These are phyloP conservation scores for Strigops habroptila DNA, from an alignment of 2,113 vertebrate species.

Conservation along the genomic window DNA sequence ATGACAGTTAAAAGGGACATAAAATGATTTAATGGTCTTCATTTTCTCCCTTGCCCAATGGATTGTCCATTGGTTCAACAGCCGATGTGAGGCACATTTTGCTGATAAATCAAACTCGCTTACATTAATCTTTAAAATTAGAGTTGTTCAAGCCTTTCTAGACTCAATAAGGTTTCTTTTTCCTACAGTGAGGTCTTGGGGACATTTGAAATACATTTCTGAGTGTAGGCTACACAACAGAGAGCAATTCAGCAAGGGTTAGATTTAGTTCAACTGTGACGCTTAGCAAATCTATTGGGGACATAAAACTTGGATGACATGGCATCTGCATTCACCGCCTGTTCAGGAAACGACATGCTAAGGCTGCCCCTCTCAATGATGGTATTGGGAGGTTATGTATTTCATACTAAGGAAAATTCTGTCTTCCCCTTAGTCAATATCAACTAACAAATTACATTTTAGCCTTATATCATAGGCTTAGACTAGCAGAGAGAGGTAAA, in stretches of 20 bases:
- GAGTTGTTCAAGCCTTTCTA: neutral
- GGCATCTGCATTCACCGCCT: neutral
- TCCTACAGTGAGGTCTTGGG: neutral
- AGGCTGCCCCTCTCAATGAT: neutral
- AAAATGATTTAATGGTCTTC: conserved; percentile 10
- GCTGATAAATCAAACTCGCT: neutral
- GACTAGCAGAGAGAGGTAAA: neutral
- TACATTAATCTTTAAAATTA: conserved; percentile 23
- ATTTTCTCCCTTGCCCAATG: neutral
- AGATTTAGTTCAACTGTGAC: neutral
- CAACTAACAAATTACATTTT: neutral
- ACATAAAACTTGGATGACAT: neutral
- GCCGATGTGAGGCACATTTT: neutral
- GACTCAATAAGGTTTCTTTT: neutral
- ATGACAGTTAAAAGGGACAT: conserved; percentile 1
- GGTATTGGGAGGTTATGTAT: neutral
- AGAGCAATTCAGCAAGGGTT: neutral
- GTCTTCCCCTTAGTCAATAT: neutral
- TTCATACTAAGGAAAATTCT: neutral
- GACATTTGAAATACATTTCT: neutral
- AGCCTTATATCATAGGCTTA: neutral
- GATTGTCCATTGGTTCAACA: neutral
- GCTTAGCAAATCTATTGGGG: neutral
- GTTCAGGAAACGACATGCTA: neutral
- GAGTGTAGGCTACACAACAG: neutral